Conservation (phyloP, 2,797 vertebrate genomes). For the Gallirallus australis region DNA sequence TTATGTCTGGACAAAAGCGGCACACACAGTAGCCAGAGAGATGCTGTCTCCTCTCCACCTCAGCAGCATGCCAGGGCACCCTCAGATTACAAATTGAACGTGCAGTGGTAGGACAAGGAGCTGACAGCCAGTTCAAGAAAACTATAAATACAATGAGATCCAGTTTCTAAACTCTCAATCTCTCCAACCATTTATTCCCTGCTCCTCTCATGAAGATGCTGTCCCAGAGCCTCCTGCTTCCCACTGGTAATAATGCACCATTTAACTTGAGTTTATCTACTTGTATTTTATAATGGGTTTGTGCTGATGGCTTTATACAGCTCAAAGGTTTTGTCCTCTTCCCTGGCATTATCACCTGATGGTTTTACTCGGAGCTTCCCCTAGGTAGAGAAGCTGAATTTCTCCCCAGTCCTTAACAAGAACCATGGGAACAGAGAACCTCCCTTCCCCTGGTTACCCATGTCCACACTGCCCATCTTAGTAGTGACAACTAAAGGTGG, state of each 20-base stretch:
- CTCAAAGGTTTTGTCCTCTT: background rate
- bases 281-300: background rate
- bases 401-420: background rate
- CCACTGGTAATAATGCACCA: background rate
- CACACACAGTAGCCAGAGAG: accelerated
- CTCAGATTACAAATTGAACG: background rate
- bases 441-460: background rate
- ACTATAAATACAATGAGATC: background rate
- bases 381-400: background rate
- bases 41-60: background rate
- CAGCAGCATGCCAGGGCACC: background rate
- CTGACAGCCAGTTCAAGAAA: background rate
- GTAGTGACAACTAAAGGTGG: background rate
- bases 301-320: background rate
- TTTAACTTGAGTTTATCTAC: background rate
- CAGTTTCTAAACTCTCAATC: background rate
- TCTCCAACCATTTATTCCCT: background rate
- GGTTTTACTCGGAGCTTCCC: background rate
- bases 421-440: background rate
- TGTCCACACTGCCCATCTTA: background rate
- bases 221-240: background rate
- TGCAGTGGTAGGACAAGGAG: background rate
- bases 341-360: background rate
- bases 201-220: background rate
- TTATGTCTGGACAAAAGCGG: background rate